These are phyloP conservation scores for Mesorhabditis spiculigera DNA, from an alignment of 2,888 invertebrate genomes.

Conservation along the genomic window DNA sequence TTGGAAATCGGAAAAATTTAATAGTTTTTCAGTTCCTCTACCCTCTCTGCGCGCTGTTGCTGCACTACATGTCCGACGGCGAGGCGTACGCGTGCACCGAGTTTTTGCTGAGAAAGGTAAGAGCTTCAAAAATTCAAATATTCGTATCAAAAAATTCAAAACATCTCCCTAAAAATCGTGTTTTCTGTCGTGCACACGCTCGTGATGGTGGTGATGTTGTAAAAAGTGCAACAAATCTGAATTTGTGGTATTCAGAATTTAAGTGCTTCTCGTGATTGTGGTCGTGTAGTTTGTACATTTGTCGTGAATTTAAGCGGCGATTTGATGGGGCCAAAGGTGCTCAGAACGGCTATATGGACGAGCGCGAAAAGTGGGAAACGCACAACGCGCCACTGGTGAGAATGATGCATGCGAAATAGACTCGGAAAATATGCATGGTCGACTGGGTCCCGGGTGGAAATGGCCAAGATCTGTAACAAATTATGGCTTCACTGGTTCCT, in stretches of 20 bases:
- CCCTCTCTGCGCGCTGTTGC: conserved; percentile 83
- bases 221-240: too few species aligned
- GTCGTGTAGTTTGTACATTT: background rate
- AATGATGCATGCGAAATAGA: background rate
- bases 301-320: too few species aligned
- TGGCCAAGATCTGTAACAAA: too few species aligned
- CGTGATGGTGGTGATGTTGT: too few species aligned
- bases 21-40: conserved; percentile 67
- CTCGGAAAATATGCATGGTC: too few species aligned
- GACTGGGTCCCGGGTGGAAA: too few species aligned
- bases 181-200: background rate
- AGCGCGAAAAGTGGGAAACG: background rate
- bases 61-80: conserved; percentile 90
- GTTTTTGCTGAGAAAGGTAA: conserved; percentile 68
- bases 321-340: background rate
- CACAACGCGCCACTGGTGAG: background rate
- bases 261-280: background rate
- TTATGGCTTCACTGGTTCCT: too few species aligned
- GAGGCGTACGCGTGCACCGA: conserved; percentile 91
- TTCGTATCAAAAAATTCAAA: background rate
- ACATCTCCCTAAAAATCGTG: background rate
- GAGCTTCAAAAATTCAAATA: background rate
- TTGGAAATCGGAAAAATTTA: background rate
- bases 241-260: background rate
- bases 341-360: background rate